A percentile compares a stretch with the other conserved stretches of the same genome.
Conservation (phyloP, 2,797 vertebrate species). For the Lagorchestes hirsutus region DNA sequence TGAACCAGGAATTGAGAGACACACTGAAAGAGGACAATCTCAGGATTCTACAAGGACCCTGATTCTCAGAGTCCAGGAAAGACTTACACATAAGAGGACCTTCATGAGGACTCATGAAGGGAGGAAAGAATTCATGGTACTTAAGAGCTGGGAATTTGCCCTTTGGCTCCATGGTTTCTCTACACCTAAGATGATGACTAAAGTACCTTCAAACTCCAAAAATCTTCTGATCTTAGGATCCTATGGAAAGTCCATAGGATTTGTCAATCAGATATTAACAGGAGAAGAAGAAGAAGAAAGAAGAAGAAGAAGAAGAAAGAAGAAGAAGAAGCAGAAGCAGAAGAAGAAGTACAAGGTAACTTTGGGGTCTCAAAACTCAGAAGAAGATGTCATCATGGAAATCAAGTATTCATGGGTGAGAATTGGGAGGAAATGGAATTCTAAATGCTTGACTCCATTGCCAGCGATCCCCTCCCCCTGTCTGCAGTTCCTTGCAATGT, state of each 20-base stretch:
- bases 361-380: not conserved
- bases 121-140: not conserved
- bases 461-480: not conserved
- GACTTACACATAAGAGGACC: not conserved
- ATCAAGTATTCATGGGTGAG: not conserved
- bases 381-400: not conserved
- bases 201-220: not conserved
- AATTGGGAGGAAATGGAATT: constrained; percentile 5
- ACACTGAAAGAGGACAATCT: not conserved
- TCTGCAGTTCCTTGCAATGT: not conserved
- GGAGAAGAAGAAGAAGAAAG: not conserved
- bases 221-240: not conserved
- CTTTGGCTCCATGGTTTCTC: not conserved
- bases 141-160: not conserved
- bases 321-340: not conserved
- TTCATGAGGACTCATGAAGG: not conserved
- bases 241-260: not conserved
- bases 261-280: not conserved
- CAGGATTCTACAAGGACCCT: not conserved
- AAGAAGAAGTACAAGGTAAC: not conserved
- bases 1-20: not conserved
- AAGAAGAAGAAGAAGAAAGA: no score
- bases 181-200: not conserved
- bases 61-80: not conserved
- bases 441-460: constrained; percentile 3